phyloP scores from a whole-genome alignment of 2,888 invertebrate species.

The Phrixothrix hirtus region DNA sequence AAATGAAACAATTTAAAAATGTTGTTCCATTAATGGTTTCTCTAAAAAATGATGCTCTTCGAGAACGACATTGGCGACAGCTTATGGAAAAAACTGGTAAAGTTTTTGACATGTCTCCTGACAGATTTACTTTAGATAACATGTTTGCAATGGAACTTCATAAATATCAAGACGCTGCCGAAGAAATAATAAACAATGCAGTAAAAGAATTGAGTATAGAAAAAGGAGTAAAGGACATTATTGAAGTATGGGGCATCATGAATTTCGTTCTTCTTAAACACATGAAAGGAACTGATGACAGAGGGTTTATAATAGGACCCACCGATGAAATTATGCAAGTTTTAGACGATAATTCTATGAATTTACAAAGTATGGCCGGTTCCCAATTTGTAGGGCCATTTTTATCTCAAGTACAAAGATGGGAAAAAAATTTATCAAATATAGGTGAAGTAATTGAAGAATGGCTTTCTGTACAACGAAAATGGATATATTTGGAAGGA shows the following conservation, averaged over 20 bases:
- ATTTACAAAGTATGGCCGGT: constrained; percentile 87
- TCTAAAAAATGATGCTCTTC: constrained; percentile 86
- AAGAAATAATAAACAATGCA: constrained; percentile 84
- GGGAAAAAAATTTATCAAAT: constrained; percentile 79
- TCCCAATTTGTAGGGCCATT: constrained; percentile 92
- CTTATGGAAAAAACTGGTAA: constrained; percentile 85
- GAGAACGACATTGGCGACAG: constrained; percentile 88
- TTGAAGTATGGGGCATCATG: constrained; percentile 72
- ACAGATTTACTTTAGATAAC: constrained; percentile 87
- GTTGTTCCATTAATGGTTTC: constrained; percentile 89
- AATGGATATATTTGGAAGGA: constrained; percentile 91
- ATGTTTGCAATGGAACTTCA: constrained; percentile 93
- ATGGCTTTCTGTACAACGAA: constrained; percentile 84
- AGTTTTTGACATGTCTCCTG: constrained; percentile 84
- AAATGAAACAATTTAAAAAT: constrained; percentile 86
- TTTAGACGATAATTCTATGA: constrained; percentile 88
- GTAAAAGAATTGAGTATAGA: constrained; percentile 91
- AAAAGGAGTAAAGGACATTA: constrained; percentile 80
- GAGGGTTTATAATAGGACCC: constrained; percentile 79
- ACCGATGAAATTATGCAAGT: constrained; percentile 81
- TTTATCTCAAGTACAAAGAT: constrained; percentile 76
- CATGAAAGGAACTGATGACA: constrained; percentile 73
- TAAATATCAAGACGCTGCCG: constrained; percentile 82
- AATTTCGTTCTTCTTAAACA: constrained; percentile 69
- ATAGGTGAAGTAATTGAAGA: constrained; percentile 86